Base-by-base conservation (phyloP, 2,888 invertebrate species). In the Chirona hameri region DNA sequence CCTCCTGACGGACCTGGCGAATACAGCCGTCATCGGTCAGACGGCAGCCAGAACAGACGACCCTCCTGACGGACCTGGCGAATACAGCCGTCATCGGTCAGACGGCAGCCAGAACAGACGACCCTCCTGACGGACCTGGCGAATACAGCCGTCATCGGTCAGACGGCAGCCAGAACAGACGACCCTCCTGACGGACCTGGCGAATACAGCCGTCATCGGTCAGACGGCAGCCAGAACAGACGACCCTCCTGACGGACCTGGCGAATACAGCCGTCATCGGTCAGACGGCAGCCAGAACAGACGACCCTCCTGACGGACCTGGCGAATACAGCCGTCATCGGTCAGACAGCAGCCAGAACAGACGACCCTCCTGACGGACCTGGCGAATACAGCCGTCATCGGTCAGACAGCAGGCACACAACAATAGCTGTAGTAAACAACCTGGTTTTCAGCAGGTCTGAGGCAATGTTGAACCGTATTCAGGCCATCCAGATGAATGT, bases 211-310 rank as follows among this genome's bases (percentile, higher is more conserved):
- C n/a, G n/a, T n/a, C n/a, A n/a, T n/a, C n/a, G n/a, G n/a, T n/a
- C n/a, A n/a, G n/a, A n/a, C 81, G 99, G 90, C 86, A 98, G 91
- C 93, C 97, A 97, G 89, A 98, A 98, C 82, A 98, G 91, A 89
- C 96, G 95, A 5, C 98, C 99, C 88, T 99, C 99, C 88, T 98
- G 97, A 84, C 95, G 90, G 79, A 99, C 97, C 91, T 94, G 96
- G 86, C 96, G n/a, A n/a, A n/a, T n/a, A n/a, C n/a, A n/a, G n/a
- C n/a, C n/a, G n/a, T n/a, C n/a, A n/a, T n/a, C n/a, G n/a, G n/a
- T n/a, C n/a, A n/a, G n/a, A n/a, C 81, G 99, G 90, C 86, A 98
- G 91, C 93, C 97, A 97, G 89, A 98, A 98, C 82, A 98, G 91
- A 89, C 96, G 95, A 5, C 98, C 99, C 88, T 99, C 99, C 88